Evolutionary conservation across 1,140 invertebrate genomes (phyloP), one percentile per base, ranked within the genome.

Genomic region (Macrobrachium rosenbergii): DNA sequence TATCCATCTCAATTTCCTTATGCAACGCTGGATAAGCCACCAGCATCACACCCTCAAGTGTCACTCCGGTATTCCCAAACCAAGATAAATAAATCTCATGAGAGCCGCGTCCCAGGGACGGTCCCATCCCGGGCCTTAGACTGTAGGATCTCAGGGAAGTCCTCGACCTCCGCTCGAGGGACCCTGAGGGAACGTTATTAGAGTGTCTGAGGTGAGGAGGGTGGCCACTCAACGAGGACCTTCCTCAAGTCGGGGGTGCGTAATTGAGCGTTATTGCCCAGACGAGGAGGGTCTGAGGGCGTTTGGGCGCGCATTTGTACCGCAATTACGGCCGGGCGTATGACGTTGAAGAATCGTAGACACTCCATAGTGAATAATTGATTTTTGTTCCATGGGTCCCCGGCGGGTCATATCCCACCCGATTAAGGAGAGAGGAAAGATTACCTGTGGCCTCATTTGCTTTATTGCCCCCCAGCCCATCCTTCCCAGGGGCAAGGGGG

Each of bases 351-450:
- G 73, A 37, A 83, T 83, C 82, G 82, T 83, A 83, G 82, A 83
- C 72, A 76, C 73, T 83, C 82, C 59, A 83, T 83, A 83, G 72
- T 83, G 82, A 83, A 83, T 83, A 83, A 83, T 83, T 77, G 82
- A 83, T 75, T 77, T 73, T 69, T 52, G 64, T n/a, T 14, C 11
- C 52, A 21, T n/a, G 28, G 52, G 58, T 77, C 63, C 21, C 72
- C 16, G 52, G 63, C 62, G 80, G 28, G 16, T 19, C 12, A n/a
- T 67, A 12, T 12, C 60, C 60, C 23, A 21, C 37, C 16, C 43
- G 16, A 0, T 60, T n/a, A 63, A 37, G 17, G 28, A 28, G 79
- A 28, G n/a, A 43, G 14, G 23, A 43, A 60, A 14, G 16, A 2
- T 17, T 64, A 37, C 37, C 21, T 37, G 60, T 43, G 37, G n/a